phyloP scores from a whole-genome alignment of 2,113 vertebrate genomes.

The Petromus typicus region DNA sequence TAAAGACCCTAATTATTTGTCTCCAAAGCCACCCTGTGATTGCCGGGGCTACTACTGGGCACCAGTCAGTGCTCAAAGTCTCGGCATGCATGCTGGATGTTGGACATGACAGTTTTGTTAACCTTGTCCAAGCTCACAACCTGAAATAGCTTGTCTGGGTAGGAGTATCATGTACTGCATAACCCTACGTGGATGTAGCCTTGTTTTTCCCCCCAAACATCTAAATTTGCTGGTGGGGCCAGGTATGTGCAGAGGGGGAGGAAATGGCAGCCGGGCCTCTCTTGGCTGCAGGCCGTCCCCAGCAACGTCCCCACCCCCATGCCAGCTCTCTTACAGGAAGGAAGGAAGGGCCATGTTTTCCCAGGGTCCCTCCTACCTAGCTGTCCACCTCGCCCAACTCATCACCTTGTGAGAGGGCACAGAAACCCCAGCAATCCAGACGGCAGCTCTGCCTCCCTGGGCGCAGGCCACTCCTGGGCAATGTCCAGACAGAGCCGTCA shows the following conservation, averaged over 20 bases:
- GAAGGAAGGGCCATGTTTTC: not conserved
- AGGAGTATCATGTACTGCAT: not conserved
- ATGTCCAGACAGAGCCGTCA: no score
- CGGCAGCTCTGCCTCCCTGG: not conserved
- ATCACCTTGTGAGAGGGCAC: fast-evolving
- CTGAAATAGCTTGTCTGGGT: not conserved
- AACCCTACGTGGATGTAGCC: not conserved
- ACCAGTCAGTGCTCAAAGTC: constrained; percentile 9
- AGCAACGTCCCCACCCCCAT: not conserved
- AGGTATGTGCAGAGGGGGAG: fast-evolving
- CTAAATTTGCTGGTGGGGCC: not conserved
- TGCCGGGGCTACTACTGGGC: not conserved
- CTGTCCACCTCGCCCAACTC: not conserved
- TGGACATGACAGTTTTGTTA: not conserved
- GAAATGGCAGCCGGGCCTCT: not conserved
- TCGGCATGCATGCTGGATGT: not conserved
- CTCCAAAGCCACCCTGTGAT: not conserved
- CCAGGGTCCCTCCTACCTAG: not conserved
- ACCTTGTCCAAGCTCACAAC: not conserved
- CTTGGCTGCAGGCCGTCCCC: fast-evolving
- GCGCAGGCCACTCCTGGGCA: not conserved
- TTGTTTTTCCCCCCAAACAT: not conserved
- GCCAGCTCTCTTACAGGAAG: not conserved
- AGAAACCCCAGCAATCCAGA: not conserved
- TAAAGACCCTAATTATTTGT: not conserved